These are phyloP conservation scores for Eulemur rufifrons DNA, from an alignment of 2,113 vertebrate species.

Conservation along the genomic window DNA sequence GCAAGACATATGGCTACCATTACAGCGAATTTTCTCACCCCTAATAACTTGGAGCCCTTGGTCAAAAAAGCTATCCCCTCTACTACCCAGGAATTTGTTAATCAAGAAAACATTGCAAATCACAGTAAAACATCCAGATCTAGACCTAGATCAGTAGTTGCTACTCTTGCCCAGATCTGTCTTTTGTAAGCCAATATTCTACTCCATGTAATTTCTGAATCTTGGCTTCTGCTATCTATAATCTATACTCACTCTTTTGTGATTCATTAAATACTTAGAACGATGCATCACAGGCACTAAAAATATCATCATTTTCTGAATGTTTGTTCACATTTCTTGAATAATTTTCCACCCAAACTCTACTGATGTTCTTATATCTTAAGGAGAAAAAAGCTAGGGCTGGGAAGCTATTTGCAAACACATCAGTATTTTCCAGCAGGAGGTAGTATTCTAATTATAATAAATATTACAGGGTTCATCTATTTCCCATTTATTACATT, in stretches of 20 bases:
- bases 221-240: background rate
- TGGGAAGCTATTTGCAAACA: background rate
- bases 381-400: background rate
- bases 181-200: background rate
- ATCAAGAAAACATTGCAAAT: background rate
- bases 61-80: background rate
- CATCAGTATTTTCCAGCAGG: conserved; percentile 30
- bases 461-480: background rate
- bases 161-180: background rate
- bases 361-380: background rate
- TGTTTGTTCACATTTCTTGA: background rate
- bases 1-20: background rate
- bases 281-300: background rate
- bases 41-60: background rate
- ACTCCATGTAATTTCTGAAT: background rate
- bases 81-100: background rate
- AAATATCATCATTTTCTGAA: conserved; percentile 22
- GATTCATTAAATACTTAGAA: conserved; percentile 1
- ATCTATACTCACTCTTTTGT: background rate
- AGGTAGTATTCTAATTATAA: background rate
- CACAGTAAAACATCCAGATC: background rate
- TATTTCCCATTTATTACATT: conserved; percentile 23
- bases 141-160: background rate
- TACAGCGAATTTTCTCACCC: background rate
- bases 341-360: background rate